These are phyloP conservation scores for Campopleginae sp. DNA, from an alignment of 2,888 invertebrate genomes.

Conservation along the genomic window DNA sequence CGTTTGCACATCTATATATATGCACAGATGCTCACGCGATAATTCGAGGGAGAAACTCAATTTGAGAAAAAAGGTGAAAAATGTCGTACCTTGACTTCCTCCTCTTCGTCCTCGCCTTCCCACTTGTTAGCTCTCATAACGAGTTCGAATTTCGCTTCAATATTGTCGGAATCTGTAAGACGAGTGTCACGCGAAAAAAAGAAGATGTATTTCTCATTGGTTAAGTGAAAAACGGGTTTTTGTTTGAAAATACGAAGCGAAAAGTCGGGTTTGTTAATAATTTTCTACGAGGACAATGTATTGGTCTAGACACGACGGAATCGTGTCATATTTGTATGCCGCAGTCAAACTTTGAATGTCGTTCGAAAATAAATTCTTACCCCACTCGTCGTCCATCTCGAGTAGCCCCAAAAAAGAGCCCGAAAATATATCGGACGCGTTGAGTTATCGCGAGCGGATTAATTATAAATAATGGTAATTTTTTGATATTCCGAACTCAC, in stretches of 20 bases:
- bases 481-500: not conserved
- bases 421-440: not conserved
- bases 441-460: not conserved
- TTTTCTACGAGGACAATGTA: not conserved
- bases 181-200: conserved; percentile 68
- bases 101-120: conserved; percentile 96
- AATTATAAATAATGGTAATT: not conserved
- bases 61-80: not conserved
- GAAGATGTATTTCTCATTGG: conserved; percentile 9
- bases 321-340: conserved; percentile 34
- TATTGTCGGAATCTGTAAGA: conserved; percentile 90
- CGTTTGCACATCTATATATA: not conserved
- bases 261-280: not conserved
- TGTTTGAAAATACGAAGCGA: not conserved
- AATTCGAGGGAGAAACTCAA: not conserved
- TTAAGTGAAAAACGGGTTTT: not conserved
- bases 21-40: not conserved
- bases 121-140: conserved; percentile 90
- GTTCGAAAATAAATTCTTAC: conserved; percentile 84
- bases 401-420: not conserved
- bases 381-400: conserved; percentile 90
- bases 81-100: conserved; percentile 90
- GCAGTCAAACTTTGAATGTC: conserved; percentile 3
- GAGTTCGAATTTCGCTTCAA: conserved; percentile 88
- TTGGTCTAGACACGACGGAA: conserved; percentile 31